phyloP scores from a whole-genome alignment of 2,113 vertebrate genomes.

The Epinephelus cyanopodus region DNA sequence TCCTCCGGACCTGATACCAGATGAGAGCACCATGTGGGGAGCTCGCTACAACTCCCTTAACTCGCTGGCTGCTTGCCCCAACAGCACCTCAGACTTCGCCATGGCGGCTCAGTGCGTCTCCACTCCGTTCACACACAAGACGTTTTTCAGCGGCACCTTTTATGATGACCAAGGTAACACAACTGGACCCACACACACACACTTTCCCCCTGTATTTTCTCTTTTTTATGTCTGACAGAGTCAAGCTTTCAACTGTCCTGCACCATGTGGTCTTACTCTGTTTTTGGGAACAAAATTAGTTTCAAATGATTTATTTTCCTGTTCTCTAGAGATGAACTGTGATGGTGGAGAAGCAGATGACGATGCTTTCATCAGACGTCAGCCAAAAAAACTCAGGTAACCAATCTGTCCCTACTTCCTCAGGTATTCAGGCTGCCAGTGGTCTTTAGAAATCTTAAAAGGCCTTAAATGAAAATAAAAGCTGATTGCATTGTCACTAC shows the following conservation, averaged over 20 bases:
- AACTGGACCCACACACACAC: neutral
- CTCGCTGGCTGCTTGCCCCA: conserved; percentile 88
- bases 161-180: conserved; percentile 83
- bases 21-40: conserved; percentile 90
- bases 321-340: conserved; percentile 74
- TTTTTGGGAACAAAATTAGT: neutral
- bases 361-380: conserved; percentile 61
- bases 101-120: conserved; percentile 87
- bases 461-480: no score
- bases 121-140: conserved; percentile 86
- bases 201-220: no score
- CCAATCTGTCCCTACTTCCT: neutral
- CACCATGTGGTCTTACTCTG: neutral
- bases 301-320: neutral
- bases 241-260: neutral
- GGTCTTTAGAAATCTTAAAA: no score
- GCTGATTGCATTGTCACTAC: no score
- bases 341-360: conserved; percentile 68
- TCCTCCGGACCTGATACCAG: conserved; percentile 73
- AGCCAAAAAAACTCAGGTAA: conserved; percentile 89
- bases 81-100: conserved; percentile 89
- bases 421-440: no score
- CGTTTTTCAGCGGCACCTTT: neutral
- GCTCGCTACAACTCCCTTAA: conserved; percentile 81
- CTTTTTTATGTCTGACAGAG: no score